phyloP scores from a whole-genome alignment of 2,797 vertebrate genomes.

The Notolabrus celidotus region DNA sequence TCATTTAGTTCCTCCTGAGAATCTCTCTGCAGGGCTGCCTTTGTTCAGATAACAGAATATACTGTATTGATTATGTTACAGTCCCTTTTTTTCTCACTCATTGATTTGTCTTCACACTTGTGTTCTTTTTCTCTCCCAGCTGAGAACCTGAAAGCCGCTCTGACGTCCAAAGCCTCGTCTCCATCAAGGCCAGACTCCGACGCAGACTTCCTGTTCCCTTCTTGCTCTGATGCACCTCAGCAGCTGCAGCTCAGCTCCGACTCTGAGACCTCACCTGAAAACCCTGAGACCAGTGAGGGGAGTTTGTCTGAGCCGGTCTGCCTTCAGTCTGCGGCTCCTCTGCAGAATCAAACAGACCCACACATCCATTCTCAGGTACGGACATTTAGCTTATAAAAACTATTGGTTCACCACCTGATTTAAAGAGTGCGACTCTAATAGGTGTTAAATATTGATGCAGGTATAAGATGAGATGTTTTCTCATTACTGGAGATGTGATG shows the following conservation, averaged over 20 bases:
- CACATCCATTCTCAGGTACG: constrained; percentile 73
- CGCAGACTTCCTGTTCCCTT: constrained; percentile 62
- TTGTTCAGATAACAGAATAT: too few relatives aligned
- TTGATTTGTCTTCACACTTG: too few relatives aligned
- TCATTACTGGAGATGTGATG: constrained; percentile 14
- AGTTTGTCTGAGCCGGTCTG: constrained; percentile 26
- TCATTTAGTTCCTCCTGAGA: too few relatives aligned
- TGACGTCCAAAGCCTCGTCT: constrained; percentile 78
- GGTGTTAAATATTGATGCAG: constrained; percentile 40
- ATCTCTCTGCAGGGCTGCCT: too few relatives aligned
- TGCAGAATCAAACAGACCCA: constrained; percentile 28
- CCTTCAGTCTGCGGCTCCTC: constrained; percentile 38
- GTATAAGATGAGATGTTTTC: constrained; percentile 12
- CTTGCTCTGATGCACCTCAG: constrained; percentile 9
- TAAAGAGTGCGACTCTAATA: constrained; percentile 1
- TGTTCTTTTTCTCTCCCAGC: constrained; percentile 75
- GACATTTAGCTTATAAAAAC: background rate
- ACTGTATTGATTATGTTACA: too few relatives aligned
- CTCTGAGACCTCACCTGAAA: constrained; percentile 42
- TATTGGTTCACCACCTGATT: background rate
- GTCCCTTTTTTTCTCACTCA: too few relatives aligned
- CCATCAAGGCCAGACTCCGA: constrained; percentile 55
- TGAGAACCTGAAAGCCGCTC: constrained; percentile 86
- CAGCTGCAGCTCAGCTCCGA: constrained; percentile 48
- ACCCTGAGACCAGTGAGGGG: constrained; percentile 29